Evolutionary conservation across 2,888 invertebrate genomes (phyloP).

Genomic region (Apodemia duryi): DNA sequence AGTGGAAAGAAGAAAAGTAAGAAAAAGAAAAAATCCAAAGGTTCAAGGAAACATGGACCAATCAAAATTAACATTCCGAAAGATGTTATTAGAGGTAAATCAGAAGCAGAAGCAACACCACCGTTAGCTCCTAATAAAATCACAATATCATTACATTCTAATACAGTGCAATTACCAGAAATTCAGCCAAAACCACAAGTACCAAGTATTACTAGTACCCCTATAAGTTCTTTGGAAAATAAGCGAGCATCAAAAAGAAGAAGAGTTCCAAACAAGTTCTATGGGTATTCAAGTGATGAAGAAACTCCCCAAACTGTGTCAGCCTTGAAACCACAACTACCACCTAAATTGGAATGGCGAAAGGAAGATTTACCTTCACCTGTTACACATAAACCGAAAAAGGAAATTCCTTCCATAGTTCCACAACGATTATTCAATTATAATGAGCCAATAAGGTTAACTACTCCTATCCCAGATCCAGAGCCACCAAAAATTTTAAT

Average conservation of each 20-base stretch:
- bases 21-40: constrained; percentile 78
- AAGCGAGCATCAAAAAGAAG: constrained; percentile 89
- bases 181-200: constrained; percentile 37
- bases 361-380: constrained; percentile 84
- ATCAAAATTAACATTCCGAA: constrained; percentile 82
- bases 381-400: constrained; percentile 66
- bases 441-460: constrained; percentile 72
- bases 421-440: constrained; percentile 61
- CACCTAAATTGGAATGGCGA: constrained; percentile 85
- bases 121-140: constrained; percentile 64
- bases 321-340: constrained; percentile 77
- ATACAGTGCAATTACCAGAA: constrained; percentile 71
- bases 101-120: constrained; percentile 44
- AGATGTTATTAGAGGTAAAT: constrained; percentile 53
- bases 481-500: constrained; percentile 68
- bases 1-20: constrained; percentile 85
- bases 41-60: constrained; percentile 68
- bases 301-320: constrained; percentile 80
- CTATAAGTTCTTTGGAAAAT: constrained; percentile 69
- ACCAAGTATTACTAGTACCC: constrained; percentile 35
- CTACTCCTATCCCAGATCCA: constrained; percentile 66
- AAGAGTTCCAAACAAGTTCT: constrained; percentile 90
- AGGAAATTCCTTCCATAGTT: constrained; percentile 66
- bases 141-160: constrained; percentile 71
- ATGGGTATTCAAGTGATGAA: constrained; percentile 93